Evolutionary conservation across 2,888 invertebrate genomes (phyloP).

Genomic region (Melanophora roralis): DNA sequence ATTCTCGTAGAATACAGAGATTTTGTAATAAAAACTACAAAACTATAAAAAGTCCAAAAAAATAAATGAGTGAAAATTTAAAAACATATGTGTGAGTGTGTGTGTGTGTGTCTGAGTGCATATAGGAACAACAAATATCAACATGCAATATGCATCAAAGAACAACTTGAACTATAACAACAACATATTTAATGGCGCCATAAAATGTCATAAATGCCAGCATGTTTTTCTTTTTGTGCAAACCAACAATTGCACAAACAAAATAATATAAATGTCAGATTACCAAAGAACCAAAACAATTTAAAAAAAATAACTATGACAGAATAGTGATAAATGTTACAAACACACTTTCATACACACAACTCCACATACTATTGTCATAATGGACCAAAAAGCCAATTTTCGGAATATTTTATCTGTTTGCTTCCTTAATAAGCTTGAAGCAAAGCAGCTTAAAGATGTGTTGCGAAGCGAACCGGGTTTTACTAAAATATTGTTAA

Average conservation of each 20-base stretch:
- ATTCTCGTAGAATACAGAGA: background rate
- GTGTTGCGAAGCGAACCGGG: too few species aligned
- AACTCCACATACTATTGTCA: too few species aligned
- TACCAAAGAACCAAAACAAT: slow-evolving; percentile 20
- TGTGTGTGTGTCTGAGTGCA: too few species aligned
- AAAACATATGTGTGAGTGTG: background rate
- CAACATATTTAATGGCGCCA: slow-evolving; percentile 59
- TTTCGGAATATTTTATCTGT: too few species aligned
- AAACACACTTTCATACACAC: too few species aligned
- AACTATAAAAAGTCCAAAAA: slow-evolving; percentile 9
- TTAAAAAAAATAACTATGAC: background rate
- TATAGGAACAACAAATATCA: too few species aligned
- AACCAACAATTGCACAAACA: slow-evolving; percentile 35
- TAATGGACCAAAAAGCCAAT: too few species aligned
- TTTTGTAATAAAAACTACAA: slow-evolving; percentile 4
- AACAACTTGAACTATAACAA: slow-evolving; percentile 13
- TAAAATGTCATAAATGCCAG: slow-evolving; percentile 59
- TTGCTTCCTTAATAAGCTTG: too few species aligned
- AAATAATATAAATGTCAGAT: slow-evolving; percentile 3
- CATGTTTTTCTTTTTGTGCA: slow-evolving; percentile 33
- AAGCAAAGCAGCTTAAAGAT: too few species aligned
- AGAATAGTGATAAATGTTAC: too few species aligned
- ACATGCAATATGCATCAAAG: slow-evolving; percentile 44
- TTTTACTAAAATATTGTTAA: too few species aligned
- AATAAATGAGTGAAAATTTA: slow-evolving; percentile 5